Base-by-base conservation (phyloP, 2,888 invertebrate genomes). In the Nemotelus nigrinus region DNA sequence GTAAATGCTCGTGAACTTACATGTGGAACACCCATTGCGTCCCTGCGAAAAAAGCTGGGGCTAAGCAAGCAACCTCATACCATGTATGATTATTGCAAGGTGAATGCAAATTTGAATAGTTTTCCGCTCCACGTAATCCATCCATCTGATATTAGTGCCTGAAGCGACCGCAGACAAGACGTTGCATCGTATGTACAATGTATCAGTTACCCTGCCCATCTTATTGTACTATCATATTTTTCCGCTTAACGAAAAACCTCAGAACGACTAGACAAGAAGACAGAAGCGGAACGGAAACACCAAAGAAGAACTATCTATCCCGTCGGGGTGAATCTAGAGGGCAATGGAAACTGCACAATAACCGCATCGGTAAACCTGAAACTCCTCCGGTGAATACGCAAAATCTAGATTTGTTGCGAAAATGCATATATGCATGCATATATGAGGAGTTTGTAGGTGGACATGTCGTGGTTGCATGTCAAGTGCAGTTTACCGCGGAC, bases 401-500 rank as follows among this genome's bases (percentile, higher is more conserved):
- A n/a, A 58, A 41, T 7, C 41, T 41, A 60, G 4, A 60, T 3
- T 5, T 39, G 41, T 39, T 3, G 2, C 25, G 25, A n/a, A 57
- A 57, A 7, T 3, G n/a, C 5, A 57, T n/a, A 25, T n/a, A 2
- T 57, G 25, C 25, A n/a, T 10, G 0, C n/a, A 7, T 3, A 8
- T 7, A 57, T 57, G 3, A 57, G 41, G 25, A 3, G 3, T 2
- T 68, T 68, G 67, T 68, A 39, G 67, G 67, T 68, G 67, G 67
- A 68, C 67, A 68, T 68, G n/a, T 50, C n/a, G 44, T 44, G 50
- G 48, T 68, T 25, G 50, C 50, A 50, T 68, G 67, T 68, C 67
- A 68, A 68, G 67, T 68, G 67, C 67, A 68, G 7, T 68, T 39
- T 39, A 48, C 67, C 50, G 67, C 67, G 50, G 44, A 68, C 25